Percentiles rank a stretch among this genome's conserved stretches.
phyloP scores from a whole-genome alignment of 2,888 invertebrate species.

The Blastobasis adustella region DNA sequence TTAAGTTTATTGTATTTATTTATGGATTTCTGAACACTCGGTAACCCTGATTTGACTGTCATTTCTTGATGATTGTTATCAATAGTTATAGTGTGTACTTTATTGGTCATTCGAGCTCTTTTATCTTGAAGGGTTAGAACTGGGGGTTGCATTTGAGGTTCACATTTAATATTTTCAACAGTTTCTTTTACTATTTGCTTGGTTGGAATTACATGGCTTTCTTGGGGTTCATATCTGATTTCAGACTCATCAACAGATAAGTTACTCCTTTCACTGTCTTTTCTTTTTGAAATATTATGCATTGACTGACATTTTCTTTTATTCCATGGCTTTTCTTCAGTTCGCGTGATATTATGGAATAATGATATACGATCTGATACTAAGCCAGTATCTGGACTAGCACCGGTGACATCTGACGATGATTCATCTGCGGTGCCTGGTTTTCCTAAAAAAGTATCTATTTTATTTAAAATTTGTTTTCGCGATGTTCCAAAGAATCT shows the following conservation, averaged over 20 bases:
- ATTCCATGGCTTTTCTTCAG: conserved; percentile 42
- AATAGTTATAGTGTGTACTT: conserved; percentile 14
- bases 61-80: conserved; percentile 11
- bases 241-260: conserved; percentile 11
- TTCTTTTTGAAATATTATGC: conserved; percentile 41
- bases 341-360: conserved; percentile 56
- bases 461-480: conserved; percentile 62
- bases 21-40: conserved; percentile 20
- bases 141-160: not conserved
- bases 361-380: conserved; percentile 67
- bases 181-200: not conserved
- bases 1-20: conserved; percentile 24
- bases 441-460: conserved; percentile 59
- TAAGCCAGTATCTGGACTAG: conserved; percentile 53
- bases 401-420: conserved; percentile 26
- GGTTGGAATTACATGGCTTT: no score
- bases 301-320: conserved; percentile 45
- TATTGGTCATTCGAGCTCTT: conserved; percentile 28
- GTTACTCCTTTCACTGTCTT: conserved; percentile 25
- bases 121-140: conserved; percentile 31
- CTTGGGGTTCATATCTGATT: conserved; percentile 10
- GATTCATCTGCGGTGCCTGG: conserved; percentile 33
- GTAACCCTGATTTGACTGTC: not conserved
- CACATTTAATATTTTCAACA: conserved; percentile 1
- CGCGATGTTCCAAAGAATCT: conserved; percentile 66